Conservation (phyloP, 2,888 invertebrate genomes). For the Sericinus montela region DNA sequence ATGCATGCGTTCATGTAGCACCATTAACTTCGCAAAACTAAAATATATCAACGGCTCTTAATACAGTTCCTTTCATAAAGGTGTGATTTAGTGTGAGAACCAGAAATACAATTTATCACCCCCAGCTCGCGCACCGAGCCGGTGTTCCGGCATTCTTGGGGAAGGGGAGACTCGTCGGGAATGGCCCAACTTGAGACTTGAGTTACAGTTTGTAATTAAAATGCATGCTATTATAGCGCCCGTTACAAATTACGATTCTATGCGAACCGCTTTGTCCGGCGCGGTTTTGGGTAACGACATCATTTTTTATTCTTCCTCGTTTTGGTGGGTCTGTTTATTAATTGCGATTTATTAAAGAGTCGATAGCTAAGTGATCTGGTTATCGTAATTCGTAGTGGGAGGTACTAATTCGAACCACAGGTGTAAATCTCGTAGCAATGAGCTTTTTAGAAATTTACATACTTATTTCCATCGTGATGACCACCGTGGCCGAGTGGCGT, state of each 20-base stretch:
- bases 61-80: slow-evolving; percentile 32
- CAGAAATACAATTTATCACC: slow-evolving; percentile 30
- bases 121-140: slow-evolving; percentile 24
- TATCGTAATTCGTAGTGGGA: too few relatives aligned
- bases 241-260: slow-evolving; percentile 8
- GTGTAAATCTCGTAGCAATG: too few relatives aligned
- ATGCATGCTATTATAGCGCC: slow-evolving; percentile 27
- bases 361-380: too few relatives aligned
- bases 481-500: too few relatives aligned
- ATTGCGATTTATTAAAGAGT: too few relatives aligned
- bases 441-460: too few relatives aligned
- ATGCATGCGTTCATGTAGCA: too few relatives aligned
- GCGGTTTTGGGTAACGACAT: not conserved
- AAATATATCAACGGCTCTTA: slow-evolving; percentile 25
- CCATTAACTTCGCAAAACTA: slow-evolving; percentile 5
- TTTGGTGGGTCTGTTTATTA: too few relatives aligned
- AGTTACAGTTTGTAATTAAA: slow-evolving; percentile 33
- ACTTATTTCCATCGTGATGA: too few relatives aligned
- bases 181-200: slow-evolving; percentile 26
- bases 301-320: too few relatives aligned
- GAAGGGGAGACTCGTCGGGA: slow-evolving; percentile 17
- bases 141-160: slow-evolving; percentile 19
- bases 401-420: too few relatives aligned
- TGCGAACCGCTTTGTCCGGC: not conserved
- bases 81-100: slow-evolving; percentile 32